Conservation (phyloP, 2,797 vertebrate species). For the Aselliscus stoliczkanus region DNA sequence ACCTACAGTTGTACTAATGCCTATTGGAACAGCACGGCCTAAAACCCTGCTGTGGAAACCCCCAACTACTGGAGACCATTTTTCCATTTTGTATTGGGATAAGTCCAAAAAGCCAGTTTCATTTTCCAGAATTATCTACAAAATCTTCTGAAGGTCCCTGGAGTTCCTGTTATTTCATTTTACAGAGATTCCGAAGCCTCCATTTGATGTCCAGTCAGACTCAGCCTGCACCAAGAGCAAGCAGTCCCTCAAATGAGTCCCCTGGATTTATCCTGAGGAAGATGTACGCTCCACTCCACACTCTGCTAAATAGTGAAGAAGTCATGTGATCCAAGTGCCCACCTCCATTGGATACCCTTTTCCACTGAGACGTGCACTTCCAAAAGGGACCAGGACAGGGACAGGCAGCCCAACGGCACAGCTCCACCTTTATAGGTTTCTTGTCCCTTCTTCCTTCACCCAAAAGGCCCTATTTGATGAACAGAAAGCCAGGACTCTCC, state of each 20-base stretch:
- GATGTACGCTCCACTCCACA: not conserved
- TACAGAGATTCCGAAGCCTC: not conserved
- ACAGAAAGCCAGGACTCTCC: not conserved
- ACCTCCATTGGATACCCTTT: accelerated
- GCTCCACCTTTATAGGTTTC: not conserved
- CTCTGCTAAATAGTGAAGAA: not conserved
- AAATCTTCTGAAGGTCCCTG: not conserved
- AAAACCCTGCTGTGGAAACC: not conserved
- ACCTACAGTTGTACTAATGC: not conserved
- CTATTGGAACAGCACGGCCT: not conserved
- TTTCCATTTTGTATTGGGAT: not conserved
- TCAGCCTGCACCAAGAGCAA: not conserved
- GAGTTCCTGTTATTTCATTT: not conserved
- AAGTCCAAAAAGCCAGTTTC: not conserved
- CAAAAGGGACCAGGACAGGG: not conserved
- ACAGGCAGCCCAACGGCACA: not conserved
- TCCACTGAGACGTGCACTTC: accelerated
- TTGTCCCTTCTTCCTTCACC: not conserved
- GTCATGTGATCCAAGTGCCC: not conserved
- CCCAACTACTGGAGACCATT: not conserved
- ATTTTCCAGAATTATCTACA: not conserved
- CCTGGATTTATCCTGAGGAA: not conserved
- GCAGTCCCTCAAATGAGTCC: not conserved
- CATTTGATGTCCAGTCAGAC: not conserved
- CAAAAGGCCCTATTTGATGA: not conserved